These are phyloP conservation scores for Alces alces DNA, from an alignment of 2,113 vertebrate species.

Conservation along the genomic window DNA sequence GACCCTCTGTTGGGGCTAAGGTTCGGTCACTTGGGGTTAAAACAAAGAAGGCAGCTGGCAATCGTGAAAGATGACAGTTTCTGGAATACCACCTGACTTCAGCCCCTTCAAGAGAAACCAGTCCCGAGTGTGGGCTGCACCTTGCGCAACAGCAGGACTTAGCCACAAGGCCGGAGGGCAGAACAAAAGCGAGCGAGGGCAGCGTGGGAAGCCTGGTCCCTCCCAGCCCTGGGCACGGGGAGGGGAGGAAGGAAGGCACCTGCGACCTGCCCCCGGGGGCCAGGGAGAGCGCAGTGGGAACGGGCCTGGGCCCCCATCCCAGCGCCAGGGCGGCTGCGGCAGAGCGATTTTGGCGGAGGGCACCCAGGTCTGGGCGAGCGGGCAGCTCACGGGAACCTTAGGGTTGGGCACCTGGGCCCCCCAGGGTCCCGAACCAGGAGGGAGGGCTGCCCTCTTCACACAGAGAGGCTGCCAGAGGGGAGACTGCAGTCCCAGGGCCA, in stretches of 20 bases:
- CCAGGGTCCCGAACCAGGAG: fast-evolving
- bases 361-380: neutral
- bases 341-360: neutral
- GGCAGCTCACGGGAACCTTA: neutral
- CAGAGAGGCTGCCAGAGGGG: neutral
- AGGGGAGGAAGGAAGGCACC: too few species aligned
- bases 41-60: neutral
- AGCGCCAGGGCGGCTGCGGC: fast-evolving
- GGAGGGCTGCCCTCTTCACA: neutral
- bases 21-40: neutral
- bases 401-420: neutral
- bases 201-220: fast-evolving
- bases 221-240: neutral
- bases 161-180: neutral
- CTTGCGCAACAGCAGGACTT: neutral
- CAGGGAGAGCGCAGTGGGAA: neutral
- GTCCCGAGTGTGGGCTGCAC: neutral
- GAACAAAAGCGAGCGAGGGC: too few species aligned
- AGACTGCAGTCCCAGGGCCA: neutral
- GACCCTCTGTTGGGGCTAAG: fast-evolving
- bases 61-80: neutral
- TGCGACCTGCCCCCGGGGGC: neutral
- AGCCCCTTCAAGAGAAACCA: neutral
- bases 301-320: neutral
- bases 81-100: neutral